Base-by-base conservation (phyloP, 2,113 vertebrate species). In the Scomber japonicus region DNA sequence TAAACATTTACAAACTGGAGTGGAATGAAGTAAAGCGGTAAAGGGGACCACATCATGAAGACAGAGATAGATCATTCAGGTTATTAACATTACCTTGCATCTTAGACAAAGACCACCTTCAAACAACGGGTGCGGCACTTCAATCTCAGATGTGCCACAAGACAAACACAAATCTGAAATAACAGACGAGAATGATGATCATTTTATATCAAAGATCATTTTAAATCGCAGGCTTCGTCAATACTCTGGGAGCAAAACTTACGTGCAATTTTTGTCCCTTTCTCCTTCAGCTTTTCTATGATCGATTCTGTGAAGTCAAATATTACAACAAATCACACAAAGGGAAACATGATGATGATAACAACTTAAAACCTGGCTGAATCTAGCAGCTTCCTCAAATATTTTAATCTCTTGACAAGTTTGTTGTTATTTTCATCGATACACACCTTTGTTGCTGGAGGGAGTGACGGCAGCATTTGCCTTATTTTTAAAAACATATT, bases 51-150 rank as follows among this genome's bases (percentile, higher is more conserved):
- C 21, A 49, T 7, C 17, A 48, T 1, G 10, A 1, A 51, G 61
- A 74, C 3, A 70, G 31, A 67, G 27, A 64, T 2, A 54, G 45
- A 73, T 48, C 1, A 44, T 2, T 2, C 2, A 12, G 15, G 27
- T 56, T 51, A 51, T 75, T 45, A 40, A 73, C 69, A 44, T 92
- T 88, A 96, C 96, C 96, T 96, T 96, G 94, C 98, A 99, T 0
- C 88, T 97, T 56, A 91, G 84, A 91, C 98, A 99, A 46, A 99
- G 96, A 8, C 97, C 96, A 0, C 98, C 98, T 88, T 97, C 93
- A 88, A 99, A 99, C 40, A 99, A 92, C 0, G 97, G 97, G 80
- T 99, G 97, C 82, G 92, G 94, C 46, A 93, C 95, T 10, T 93
- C 94, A 0, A 93, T 89, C 70, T 95, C 95, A 63, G 88, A 75